Evolutionary conservation across 64 coral and sea anemone species (phyloP).

Genomic region (Platygyra sinensis): DNA sequence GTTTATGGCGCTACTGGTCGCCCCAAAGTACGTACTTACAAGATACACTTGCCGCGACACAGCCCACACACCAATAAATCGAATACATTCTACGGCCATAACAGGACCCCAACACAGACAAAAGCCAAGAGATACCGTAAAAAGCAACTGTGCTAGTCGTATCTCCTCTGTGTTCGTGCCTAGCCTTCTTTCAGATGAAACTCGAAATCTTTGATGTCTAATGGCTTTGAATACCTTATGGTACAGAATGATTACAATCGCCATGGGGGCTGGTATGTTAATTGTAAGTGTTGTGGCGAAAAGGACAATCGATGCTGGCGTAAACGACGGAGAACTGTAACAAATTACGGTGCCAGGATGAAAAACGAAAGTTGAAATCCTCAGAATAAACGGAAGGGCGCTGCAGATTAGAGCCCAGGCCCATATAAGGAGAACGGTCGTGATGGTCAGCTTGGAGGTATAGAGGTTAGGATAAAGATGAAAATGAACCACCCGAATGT

Average conservation of each 20-base stretch:
- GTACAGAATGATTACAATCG: constrained; percentile 21
- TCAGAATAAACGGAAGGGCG: constrained; percentile 11
- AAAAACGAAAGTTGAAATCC: constrained; percentile 26
- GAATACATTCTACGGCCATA: constrained; percentile 46
- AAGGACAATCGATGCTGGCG: constrained; percentile 34
- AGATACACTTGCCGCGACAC: constrained; percentile 52
- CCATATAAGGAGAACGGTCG: constrained; percentile 30
- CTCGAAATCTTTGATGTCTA: not conserved
- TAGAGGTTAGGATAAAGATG: constrained; percentile 40
- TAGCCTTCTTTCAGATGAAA: not conserved
- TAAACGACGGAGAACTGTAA: constrained; percentile 48
- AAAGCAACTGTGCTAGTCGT: constrained; percentile 53
- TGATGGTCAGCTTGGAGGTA: constrained; percentile 11
- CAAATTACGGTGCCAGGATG: constrained; percentile 68
- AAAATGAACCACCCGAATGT: constrained; percentile 43
- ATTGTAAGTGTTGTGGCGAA: constrained; percentile 16
- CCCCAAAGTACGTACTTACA: constrained; percentile 47
- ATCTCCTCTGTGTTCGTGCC: constrained; percentile 34
- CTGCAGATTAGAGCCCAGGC: constrained; percentile 23
- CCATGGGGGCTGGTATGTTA: constrained; percentile 28
- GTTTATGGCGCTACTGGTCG: constrained; percentile 60
- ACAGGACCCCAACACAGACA: constrained; percentile 65
- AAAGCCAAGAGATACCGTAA: constrained; percentile 50
- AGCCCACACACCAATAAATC: constrained; percentile 7
- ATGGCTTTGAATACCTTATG: constrained; percentile 21